Base-by-base conservation (phyloP, 2,797 vertebrate species). In the Melanotaenia parkinsoni region DNA sequence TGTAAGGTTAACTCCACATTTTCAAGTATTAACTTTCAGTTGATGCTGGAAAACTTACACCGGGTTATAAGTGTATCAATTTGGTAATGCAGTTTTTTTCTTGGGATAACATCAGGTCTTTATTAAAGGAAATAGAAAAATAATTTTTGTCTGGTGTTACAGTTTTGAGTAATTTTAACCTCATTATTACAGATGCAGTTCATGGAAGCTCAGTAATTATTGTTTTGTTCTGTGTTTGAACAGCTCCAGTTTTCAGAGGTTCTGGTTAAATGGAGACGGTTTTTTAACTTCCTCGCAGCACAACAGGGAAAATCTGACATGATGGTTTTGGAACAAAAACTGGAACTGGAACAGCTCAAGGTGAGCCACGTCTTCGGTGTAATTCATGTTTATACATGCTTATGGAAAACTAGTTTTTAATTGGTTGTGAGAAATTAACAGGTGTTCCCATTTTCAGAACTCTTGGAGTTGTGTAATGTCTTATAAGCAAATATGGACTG, bases 221-320 rank as follows among this genome's bases (percentile, higher is more conserved):
- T 58, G 2, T 12, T 6, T 51, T 53, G 2, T 40, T 47, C 5
- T 81, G 47, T 78, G n/a, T 72, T 56, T 32, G 12, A 66, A 68
- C 86, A 99, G 98, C 94, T 98, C 80, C 95, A 93, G 93, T 96
- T 99, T 92, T 99, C 98, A 0, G 97, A 98, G 26, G 96, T 98
- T 53, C 93, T 99, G 88, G 94, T 96, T 38, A 97, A 96, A 86
- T 99, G 98, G 98, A 90, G 89, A 43, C 83, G 75, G 0, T 96
- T 99, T 85, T 99, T 99, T 64, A 92, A 94, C 64, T 93, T 96
- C 66, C 89, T 99, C 37, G 95, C 97, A 0, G 93, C 92, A 0
- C 95, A 97, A 51, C 97, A 99, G 82, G 97, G 97, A n/a, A 95
- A 96, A 75, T 95, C 91, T 0, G 94, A 95, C 1, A 88, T 91